A percentile compares a stretch with the other conserved stretches of the same genome.
Conservation (phyloP, 2,888 invertebrate genomes). For the Clepsis dumicolana region DNA sequence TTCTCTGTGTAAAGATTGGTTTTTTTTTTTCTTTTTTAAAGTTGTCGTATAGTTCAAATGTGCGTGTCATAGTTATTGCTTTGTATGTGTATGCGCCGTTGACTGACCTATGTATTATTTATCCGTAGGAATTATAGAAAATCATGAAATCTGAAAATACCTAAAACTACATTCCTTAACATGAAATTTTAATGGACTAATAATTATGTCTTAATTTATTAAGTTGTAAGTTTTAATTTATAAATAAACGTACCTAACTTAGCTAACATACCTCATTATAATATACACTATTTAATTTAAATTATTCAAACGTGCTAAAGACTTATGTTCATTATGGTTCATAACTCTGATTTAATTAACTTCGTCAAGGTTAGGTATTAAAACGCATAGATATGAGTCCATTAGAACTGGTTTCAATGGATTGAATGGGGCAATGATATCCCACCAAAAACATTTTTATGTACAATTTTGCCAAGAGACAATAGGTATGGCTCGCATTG, state of each 20-base stretch:
- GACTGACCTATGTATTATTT: slow-evolving; percentile 12
- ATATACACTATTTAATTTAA: background rate
- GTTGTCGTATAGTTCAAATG: slow-evolving; percentile 28
- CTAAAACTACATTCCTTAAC: background rate
- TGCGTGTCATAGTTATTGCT: slow-evolving; percentile 31
- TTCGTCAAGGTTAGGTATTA: background rate
- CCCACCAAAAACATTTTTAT: too few species aligned
- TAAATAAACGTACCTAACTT: background rate
- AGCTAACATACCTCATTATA: background rate
- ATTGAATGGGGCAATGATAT: too few species aligned
- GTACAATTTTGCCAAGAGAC: too few species aligned
- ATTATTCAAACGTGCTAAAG: background rate
- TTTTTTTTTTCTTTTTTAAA: background rate
- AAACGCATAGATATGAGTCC: too few species aligned
- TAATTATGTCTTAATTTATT: background rate
- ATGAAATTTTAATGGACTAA: background rate
- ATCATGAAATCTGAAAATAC: slow-evolving; percentile 18
- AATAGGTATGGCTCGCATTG: too few species aligned
- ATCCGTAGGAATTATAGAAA: slow-evolving; percentile 13
- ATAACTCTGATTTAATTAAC: background rate
- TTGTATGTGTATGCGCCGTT: slow-evolving; percentile 6
- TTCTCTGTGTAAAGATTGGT: slow-evolving; percentile 33
- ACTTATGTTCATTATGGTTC: background rate
- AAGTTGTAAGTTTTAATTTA: background rate
- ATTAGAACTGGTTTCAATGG: too few species aligned